These are phyloP conservation scores for Dasysyrphus tricinctus DNA, from an alignment of 2,888 invertebrate genomes.

Conservation along the genomic window DNA sequence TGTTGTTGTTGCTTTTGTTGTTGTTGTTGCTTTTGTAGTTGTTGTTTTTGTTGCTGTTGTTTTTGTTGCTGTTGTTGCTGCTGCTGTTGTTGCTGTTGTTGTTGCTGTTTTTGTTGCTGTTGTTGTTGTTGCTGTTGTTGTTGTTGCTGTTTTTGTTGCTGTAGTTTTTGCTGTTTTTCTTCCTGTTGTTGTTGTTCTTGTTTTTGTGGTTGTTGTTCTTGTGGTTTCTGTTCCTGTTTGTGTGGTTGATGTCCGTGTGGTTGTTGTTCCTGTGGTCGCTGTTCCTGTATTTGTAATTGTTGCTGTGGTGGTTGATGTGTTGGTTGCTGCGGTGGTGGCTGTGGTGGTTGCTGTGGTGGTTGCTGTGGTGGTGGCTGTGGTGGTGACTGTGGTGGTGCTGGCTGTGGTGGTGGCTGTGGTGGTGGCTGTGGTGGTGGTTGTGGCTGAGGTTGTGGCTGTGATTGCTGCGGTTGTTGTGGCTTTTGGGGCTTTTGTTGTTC, in stretches of 20 bases:
- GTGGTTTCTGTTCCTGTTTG: not conserved
- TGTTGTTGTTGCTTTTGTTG: constrained; percentile 7
- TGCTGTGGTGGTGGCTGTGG: not conserved
- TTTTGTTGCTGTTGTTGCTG: not conserved
- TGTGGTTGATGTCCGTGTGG: constrained; percentile 6
- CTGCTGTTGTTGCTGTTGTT: not conserved
- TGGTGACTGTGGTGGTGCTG: not conserved
- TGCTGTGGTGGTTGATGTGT: not conserved
- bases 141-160: not conserved
- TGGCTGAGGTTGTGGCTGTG: not conserved
- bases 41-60: not conserved
- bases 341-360: not conserved
- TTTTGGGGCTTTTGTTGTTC: not conserved
- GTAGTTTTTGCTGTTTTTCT: not conserved
- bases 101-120: constrained; percentile 29
- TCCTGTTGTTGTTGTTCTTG: not conserved
- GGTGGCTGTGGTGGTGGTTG: not conserved
- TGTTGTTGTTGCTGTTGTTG: not conserved
- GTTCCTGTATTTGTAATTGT: not conserved
- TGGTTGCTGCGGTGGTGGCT: not conserved
- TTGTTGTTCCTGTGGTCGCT: not conserved
- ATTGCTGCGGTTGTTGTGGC: not conserved
- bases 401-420: not conserved
- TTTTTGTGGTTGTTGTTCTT: constrained; percentile 32
- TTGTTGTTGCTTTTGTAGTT: not conserved